Evolutionary conservation across 1,140 invertebrate genomes (phyloP), one percentile per base, ranked within the genome.

Genomic region (Apis mellifera): DNA sequence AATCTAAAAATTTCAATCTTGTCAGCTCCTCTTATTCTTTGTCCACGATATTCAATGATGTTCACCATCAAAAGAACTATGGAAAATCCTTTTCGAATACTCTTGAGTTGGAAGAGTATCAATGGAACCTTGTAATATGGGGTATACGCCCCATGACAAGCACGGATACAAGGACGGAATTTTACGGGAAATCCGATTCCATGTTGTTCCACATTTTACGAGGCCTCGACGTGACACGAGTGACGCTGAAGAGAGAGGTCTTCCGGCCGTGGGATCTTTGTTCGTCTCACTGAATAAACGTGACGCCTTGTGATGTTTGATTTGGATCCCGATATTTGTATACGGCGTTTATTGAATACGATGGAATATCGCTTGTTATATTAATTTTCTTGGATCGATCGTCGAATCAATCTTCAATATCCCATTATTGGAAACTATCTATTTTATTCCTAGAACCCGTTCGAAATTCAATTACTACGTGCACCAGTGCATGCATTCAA

Each of bases 121-220:
- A 59, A 60, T 59, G 21, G 71, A 59, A 23, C 12, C n/a, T 15
- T 54, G 54, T 57, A 72, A 72, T 72, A 54, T 60, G 7, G 1
- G 32, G 32, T 59, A 17, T 59, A 26, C 15, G 52, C 57, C 32
- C 32, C 32, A 11, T 42, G 55, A 11, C 32, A 48, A 32, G 54
- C 52, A 42, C 2, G 57, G 68, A 32, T 52, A 15, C 15, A 26
- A 21, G 9, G n/a, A 2, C 54, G 72, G 64, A 52, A 59, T 69
- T 76, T 76, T 13, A 54, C 55, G 23, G 54, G 21, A 76, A 82
- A 82, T 75, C 73, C 64, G 72, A 76, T 75, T 75, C 62, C n/a
- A 62, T 13, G 77, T 52, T 73, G 69, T 23, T 23, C 26, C 26
- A 42, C 72, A 55, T 32, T 76, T 81, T 81, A 81, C 54, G 42